Conservation (phyloP, 2,113 vertebrate genomes). For the Ovibos moschatus region DNA sequence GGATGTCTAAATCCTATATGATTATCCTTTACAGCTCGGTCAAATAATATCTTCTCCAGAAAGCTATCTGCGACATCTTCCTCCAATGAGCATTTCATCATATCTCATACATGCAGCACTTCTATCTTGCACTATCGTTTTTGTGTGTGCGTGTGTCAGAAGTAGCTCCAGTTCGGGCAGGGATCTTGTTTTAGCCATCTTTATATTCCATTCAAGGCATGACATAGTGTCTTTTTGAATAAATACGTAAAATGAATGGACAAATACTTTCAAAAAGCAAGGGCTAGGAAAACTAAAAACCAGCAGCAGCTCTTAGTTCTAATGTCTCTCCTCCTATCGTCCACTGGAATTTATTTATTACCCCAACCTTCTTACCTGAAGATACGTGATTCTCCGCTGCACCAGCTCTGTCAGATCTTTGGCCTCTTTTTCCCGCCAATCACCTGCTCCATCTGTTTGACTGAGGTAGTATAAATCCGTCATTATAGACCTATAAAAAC, state of each 20-base stretch:
- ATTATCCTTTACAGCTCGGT: background rate
- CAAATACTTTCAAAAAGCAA: conserved; percentile 9
- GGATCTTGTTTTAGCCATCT: background rate
- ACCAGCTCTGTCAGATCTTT: conserved; percentile 96
- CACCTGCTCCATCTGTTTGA: conserved; percentile 96
- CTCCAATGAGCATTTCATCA: background rate
- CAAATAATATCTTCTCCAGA: background rate
- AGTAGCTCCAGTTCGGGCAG: background rate
- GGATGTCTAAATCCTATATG: background rate
- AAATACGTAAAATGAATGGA: conserved; percentile 9
- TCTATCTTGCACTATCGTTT: background rate
- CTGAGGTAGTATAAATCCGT: conserved; percentile 99
- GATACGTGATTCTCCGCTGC: conserved; percentile 96
- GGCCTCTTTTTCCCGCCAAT: conserved; percentile 96
- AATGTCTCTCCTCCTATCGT: background rate
- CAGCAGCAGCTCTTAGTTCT: background rate
- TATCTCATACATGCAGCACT: background rate
- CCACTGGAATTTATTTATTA: conserved; percentile 44
- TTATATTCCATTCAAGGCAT: background rate
- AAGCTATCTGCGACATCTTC: background rate
- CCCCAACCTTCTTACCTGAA: conserved; percentile 88
- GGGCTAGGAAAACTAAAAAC: background rate
- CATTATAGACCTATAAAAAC: conserved; percentile 92
- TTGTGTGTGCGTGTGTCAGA: background rate
- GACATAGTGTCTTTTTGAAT: background rate